These are phyloP conservation scores for Xestoiulus laeticollis DNA, from an alignment of 2,888 invertebrate genomes.

Conservation along the genomic window DNA sequence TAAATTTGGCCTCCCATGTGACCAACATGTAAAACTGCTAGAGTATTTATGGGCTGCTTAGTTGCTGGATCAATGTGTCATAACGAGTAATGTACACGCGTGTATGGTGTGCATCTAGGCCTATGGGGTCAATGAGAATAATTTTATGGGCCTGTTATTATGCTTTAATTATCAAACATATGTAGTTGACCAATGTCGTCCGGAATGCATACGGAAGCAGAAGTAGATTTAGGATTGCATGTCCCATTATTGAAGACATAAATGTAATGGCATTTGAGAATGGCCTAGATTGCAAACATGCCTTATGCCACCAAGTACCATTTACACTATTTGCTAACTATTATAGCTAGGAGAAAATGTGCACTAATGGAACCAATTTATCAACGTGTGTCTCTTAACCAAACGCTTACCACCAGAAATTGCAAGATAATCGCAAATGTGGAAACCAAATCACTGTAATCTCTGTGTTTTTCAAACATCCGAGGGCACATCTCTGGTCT, in stretches of 20 bases:
- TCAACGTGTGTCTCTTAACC: no score
- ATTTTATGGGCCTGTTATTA: slow-evolving; percentile 14
- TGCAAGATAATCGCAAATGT: no score
- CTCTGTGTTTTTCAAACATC: no score
- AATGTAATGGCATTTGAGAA: not conserved
- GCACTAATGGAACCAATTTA: no score
- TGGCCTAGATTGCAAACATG: not conserved
- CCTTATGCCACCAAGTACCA: not conserved
- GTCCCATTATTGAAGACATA: not conserved
- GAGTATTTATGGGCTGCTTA: slow-evolving; percentile 1
- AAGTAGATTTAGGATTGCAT: slow-evolving; percentile 12
- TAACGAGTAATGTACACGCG: slow-evolving; percentile 10
- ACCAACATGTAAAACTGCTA: slow-evolving; percentile 10
- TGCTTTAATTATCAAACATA: slow-evolving; percentile 23
- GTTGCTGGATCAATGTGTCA: slow-evolving; percentile 3
- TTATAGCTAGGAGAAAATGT: no score
- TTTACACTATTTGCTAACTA: not conserved
- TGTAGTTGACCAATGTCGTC: slow-evolving; percentile 20
- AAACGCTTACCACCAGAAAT: no score
- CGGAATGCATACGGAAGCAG: not conserved
- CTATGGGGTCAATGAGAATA: slow-evolving; percentile 20
- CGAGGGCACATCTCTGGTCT: no score
- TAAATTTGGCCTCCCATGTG: slow-evolving; percentile 19
- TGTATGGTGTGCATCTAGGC: not conserved
- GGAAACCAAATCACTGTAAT: no score